A percentile compares a stretch with the other conserved stretches of the same genome.
phyloP scores from a whole-genome alignment of 2,113 vertebrate genomes.

The Phocoena sinus region DNA sequence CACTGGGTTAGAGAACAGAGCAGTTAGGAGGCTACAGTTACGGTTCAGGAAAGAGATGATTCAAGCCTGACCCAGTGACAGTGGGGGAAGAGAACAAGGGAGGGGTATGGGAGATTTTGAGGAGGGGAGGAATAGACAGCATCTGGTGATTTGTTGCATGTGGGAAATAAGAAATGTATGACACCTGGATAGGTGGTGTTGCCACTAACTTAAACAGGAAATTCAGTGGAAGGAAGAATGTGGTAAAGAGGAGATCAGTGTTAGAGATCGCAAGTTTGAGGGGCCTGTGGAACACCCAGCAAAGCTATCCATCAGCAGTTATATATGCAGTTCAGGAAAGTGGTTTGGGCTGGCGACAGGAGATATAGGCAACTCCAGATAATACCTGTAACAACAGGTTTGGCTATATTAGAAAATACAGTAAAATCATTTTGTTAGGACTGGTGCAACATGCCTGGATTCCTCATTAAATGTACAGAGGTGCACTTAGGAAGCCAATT shows the following conservation, averaged over 20 bases:
- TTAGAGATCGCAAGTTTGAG: neutral
- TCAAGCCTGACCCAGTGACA: neutral
- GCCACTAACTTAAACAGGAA: neutral
- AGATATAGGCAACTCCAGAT: neutral
- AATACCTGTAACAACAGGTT: neutral
- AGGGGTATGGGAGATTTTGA: neutral
- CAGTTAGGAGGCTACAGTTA: neutral
- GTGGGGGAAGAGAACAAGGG: neutral
- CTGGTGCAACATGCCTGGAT: neutral
- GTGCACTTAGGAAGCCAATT: constrained; percentile 44
- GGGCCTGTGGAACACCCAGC: neutral
- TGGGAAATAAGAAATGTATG: neutral
- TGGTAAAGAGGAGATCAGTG: neutral
- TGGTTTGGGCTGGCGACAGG: neutral
- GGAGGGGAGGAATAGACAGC: neutral
- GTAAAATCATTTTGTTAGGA: neutral
- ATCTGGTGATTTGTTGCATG: neutral
- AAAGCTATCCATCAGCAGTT: neutral
- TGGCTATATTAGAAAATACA: neutral
- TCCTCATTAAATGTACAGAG: constrained; percentile 39
- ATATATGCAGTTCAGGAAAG: neutral
- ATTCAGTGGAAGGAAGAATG: neutral
- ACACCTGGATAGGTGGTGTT: neutral
- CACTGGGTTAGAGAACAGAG: neutral
- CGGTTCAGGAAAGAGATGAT: neutral